phyloP scores from a whole-genome alignment of 2,797 vertebrate species.

The Pipistrellus kuhlii region DNA sequence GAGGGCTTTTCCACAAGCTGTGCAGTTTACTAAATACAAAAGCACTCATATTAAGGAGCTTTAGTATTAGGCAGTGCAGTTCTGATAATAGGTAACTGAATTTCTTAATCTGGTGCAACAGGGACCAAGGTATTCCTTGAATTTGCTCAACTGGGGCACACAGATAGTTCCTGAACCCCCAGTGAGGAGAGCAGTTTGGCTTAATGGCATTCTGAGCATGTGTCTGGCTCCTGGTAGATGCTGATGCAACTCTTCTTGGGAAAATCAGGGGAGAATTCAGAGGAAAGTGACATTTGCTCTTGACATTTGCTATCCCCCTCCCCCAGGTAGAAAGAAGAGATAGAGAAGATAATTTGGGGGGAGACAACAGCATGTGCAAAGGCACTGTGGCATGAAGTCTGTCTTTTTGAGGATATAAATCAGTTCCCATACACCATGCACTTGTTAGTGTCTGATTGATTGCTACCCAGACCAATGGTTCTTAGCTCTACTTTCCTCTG shows the following conservation, averaged over 20 bases:
- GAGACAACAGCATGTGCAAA: neutral
- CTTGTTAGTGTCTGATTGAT: neutral
- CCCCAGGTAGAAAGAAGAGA: neutral
- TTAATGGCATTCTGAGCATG: conserved; percentile 50
- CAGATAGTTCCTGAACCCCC: conserved; percentile 32
- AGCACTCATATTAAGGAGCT: conserved; percentile 89
- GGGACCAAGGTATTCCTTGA: conserved; percentile 81
- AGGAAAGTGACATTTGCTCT: neutral
- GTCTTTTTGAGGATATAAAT: neutral
- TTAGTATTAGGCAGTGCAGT: conserved; percentile 89
- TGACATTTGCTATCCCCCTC: neutral
- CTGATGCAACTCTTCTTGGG: neutral
- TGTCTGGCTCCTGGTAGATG: neutral
- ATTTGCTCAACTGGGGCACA: conserved; percentile 82
- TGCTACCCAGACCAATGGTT: neutral
- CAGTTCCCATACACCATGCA: neutral
- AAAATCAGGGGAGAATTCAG: neutral
- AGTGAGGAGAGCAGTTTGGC: neutral
- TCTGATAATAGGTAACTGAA: conserved; percentile 89
- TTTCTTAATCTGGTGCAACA: conserved; percentile 84
- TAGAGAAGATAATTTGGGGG: neutral
- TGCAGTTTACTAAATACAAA: conserved; percentile 91
- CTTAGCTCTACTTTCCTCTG: neutral
- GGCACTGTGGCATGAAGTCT: neutral
- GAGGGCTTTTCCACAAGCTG: conserved; percentile 91